phyloP scores from a whole-genome alignment of 2,113 vertebrate species.

The Pandion haliaetus region DNA sequence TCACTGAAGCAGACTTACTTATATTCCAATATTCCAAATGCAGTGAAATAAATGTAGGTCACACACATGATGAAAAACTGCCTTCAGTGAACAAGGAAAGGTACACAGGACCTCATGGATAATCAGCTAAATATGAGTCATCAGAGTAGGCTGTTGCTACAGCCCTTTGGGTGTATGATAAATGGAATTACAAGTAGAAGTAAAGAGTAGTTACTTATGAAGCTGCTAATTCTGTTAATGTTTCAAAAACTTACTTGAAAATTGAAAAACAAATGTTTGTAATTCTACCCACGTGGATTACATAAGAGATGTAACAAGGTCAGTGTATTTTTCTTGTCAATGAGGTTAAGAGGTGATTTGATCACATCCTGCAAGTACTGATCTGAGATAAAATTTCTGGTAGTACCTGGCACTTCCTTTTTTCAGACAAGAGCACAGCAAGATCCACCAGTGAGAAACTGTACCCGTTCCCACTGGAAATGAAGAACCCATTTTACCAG shows the following conservation, averaged over 20 bases:
- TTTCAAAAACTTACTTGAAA: background rate
- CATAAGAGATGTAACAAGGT: background rate
- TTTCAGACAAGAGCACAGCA: background rate
- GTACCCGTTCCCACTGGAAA: background rate
- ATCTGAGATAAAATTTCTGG: background rate
- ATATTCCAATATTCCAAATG: background rate
- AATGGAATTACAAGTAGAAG: background rate
- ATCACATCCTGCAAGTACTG: background rate
- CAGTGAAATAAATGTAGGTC: background rate
- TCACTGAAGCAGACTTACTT: background rate
- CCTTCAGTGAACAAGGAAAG: background rate
- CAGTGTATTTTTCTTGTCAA: background rate
- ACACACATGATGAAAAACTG: background rate
- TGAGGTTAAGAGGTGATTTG: background rate
- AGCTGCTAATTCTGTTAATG: background rate
- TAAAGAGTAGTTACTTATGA: background rate
- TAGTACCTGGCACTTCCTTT: background rate
- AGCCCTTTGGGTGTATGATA: background rate
- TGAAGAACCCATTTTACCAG: background rate
- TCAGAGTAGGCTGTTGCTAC: background rate
- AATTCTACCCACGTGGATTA: background rate
- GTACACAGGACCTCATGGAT: background rate
- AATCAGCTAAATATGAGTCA: background rate
- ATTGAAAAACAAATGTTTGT: background rate
- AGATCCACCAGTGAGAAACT: background rate